Conservation (phyloP, 2,888 invertebrate species). For the Ectemnius lituratus region DNA sequence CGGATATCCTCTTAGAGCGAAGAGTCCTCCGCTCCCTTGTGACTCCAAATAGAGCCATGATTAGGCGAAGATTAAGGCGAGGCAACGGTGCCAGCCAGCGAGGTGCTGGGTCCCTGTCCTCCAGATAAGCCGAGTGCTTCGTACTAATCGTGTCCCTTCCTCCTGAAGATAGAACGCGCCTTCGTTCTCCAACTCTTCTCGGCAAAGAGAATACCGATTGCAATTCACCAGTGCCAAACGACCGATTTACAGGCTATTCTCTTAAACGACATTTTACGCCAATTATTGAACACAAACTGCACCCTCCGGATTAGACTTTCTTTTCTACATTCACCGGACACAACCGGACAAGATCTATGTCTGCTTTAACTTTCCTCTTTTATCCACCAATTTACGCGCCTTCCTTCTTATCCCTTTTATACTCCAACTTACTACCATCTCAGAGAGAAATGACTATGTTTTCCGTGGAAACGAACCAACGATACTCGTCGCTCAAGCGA, state of each 20-base stretch:
- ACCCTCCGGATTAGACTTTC: too few relatives aligned
- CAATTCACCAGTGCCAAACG: conserved; percentile 30
- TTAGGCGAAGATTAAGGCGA: conserved; percentile 67
- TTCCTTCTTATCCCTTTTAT: conserved; percentile 63
- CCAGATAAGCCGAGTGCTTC: conserved; percentile 67
- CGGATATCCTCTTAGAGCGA: conserved; percentile 76
- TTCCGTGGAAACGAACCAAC: conserved; percentile 51
- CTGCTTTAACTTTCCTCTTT: conserved; percentile 53
- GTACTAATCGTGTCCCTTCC: conserved; percentile 69
- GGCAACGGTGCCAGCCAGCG: conserved; percentile 48
- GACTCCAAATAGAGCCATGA: conserved; percentile 77
- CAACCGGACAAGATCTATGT: too few relatives aligned
- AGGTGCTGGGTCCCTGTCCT: conserved; percentile 65
- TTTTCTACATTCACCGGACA: too few relatives aligned
- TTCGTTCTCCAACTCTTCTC: conserved; percentile 35
- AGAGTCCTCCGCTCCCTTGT: conserved; percentile 57
- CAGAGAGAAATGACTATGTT: conserved; percentile 40
- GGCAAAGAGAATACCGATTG: conserved; percentile 22
- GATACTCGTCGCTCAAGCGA: conserved; percentile 60
- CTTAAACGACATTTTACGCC: conserved; percentile 26
- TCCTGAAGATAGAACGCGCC: conserved; percentile 59
- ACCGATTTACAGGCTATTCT: conserved; percentile 39
- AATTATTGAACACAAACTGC: conserved; percentile 20
- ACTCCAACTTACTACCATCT: conserved; percentile 56
- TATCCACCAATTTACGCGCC: conserved; percentile 65